Conservation (phyloP, 2,888 invertebrate genomes). For the Heliconius hortense region DNA sequence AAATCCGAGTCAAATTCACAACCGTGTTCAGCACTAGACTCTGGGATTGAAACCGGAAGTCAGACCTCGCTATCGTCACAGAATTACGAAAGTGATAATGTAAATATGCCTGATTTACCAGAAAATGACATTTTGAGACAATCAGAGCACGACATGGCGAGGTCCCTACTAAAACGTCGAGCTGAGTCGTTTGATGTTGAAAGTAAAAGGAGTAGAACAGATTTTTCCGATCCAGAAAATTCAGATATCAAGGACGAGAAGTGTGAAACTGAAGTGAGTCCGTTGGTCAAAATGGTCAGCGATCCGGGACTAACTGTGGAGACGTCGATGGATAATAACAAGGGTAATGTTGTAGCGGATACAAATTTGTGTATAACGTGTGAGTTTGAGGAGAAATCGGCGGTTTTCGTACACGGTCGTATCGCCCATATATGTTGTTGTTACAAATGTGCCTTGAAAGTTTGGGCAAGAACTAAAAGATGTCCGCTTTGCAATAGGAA, state of each 20-base stretch:
- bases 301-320: slow-evolving; percentile 68
- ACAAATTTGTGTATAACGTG: slow-evolving; percentile 83
- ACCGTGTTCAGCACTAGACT: slow-evolving; percentile 57
- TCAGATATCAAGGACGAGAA: background rate
- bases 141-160: slow-evolving; percentile 9
- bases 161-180: slow-evolving; percentile 48
- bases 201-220: slow-evolving; percentile 53
- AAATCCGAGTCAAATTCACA: slow-evolving; percentile 46
- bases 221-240: slow-evolving; percentile 33
- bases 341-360: background rate
- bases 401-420: slow-evolving; percentile 85
- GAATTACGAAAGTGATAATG: slow-evolving; percentile 4
- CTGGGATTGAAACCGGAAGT: slow-evolving; percentile 55
- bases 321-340: slow-evolving; percentile 33
- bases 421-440: slow-evolving; percentile 87
- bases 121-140: slow-evolving; percentile 12
- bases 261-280: slow-evolving; percentile 49
- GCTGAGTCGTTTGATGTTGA: slow-evolving; percentile 57
- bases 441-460: slow-evolving; percentile 85
- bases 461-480: slow-evolving; percentile 83
- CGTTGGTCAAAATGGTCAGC: slow-evolving; percentile 68
- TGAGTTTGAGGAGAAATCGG: slow-evolving; percentile 83
- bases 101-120: background rate
- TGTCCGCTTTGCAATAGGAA: slow-evolving; percentile 87
- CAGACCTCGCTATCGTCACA: slow-evolving; percentile 1